A percentile compares a stretch with the other conserved stretches of the same genome.
These are phyloP conservation scores for Agrilus biguttatus DNA, from an alignment of 2,888 invertebrate genomes.

Conservation along the genomic window DNA sequence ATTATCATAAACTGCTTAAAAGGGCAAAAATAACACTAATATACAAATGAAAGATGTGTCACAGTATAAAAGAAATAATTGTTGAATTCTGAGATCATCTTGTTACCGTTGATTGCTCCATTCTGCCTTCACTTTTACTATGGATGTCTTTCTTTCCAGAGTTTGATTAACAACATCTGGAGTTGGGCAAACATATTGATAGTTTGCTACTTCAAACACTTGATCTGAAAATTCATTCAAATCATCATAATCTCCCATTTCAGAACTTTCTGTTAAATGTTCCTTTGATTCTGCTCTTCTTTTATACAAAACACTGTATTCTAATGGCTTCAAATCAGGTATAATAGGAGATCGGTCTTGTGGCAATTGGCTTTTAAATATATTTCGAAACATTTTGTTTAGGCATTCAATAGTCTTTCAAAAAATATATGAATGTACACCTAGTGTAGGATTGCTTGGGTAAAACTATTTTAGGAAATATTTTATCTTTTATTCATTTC, in stretches of 20 bases:
- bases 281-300: slow-evolving; percentile 20
- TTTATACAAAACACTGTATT: slow-evolving; percentile 19
- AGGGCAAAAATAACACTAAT: not conserved
- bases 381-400: not conserved
- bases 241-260: slow-evolving; percentile 18
- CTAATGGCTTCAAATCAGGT: slow-evolving; percentile 18
- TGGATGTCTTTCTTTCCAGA: not conserved
- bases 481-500: not conserved
- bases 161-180: slow-evolving; percentile 1
- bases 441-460: not conserved
- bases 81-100: not conserved
- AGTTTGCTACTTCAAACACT: slow-evolving; percentile 1
- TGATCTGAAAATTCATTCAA: slow-evolving; percentile 7
- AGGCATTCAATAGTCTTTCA: not conserved
- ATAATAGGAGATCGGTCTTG: slow-evolving; percentile 23
- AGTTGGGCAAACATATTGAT: slow-evolving; percentile 2
- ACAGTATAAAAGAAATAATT: not conserved
- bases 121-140: too few relatives aligned
- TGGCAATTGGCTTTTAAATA: slow-evolving; percentile 6
- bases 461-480: not conserved
- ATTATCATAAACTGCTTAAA: not conserved
- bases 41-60: not conserved
- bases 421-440: not conserved
- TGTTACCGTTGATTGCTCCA: not conserved
- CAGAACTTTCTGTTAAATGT: slow-evolving; percentile 7